Evolutionary conservation across 2,888 invertebrate genomes (phyloP).

Genomic region (Pandemis cinnamomeana): DNA sequence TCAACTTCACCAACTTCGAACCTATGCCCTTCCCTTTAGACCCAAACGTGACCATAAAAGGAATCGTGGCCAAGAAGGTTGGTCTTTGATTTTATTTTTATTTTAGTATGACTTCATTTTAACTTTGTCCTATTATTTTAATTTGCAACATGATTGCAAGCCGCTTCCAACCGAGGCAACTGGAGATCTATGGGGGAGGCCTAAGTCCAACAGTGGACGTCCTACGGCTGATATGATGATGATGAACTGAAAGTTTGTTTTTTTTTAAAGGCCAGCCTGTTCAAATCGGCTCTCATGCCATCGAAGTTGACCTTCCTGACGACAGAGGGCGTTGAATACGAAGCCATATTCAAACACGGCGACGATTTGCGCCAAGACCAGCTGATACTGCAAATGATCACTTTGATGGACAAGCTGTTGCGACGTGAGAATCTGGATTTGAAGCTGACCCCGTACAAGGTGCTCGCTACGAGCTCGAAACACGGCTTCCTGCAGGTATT

Average conservation of each 20-base stretch:
- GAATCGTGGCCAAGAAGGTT: slow-evolving; percentile 89
- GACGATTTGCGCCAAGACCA: slow-evolving; percentile 99
- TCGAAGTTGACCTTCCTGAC: slow-evolving; percentile 95
- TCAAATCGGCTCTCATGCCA: slow-evolving; percentile 99
- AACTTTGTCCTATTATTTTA: too few species aligned
- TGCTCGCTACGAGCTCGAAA: slow-evolving; percentile 96
- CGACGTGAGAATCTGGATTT: slow-evolving; percentile 98
- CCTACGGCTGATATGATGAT: too few species aligned
- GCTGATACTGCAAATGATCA: slow-evolving; percentile 98
- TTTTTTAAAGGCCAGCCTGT: slow-evolving; percentile 90
- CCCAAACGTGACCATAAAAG: slow-evolving; percentile 94
- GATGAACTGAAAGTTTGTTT: too few species aligned
- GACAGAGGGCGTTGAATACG: slow-evolving; percentile 92
- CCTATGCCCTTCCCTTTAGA: slow-evolving; percentile 97
- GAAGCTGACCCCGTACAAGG: slow-evolving; percentile 96
- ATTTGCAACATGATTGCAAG: too few species aligned
- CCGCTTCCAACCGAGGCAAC: too few species aligned
- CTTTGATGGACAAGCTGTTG: slow-evolving; percentile 98
- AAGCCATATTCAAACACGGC: slow-evolving; percentile 98
- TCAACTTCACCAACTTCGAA: slow-evolving; percentile 95
- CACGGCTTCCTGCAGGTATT: slow-evolving; percentile 93
- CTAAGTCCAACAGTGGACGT: too few species aligned
- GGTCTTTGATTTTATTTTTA: too few species aligned
- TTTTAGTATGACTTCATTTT: too few species aligned
- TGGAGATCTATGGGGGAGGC: too few species aligned